phyloP scores from a whole-genome alignment of 2,113 vertebrate species.

The Sakesphorus luctuosus region DNA sequence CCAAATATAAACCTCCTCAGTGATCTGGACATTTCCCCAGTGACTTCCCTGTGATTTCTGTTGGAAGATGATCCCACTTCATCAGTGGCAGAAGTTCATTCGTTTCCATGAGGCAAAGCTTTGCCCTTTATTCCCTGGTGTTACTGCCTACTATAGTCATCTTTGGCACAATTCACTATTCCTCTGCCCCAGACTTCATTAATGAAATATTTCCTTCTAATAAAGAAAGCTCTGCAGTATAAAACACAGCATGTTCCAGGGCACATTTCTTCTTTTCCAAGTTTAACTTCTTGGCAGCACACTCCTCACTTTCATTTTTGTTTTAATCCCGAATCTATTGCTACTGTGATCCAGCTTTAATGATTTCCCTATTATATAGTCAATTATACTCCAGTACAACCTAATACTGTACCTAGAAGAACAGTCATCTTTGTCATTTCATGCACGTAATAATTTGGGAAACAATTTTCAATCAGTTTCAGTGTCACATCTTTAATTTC shows the following conservation, averaged over 20 bases:
- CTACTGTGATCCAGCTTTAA: not conserved
- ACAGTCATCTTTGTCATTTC: not conserved
- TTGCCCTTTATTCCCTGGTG: not conserved
- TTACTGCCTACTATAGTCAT: not conserved
- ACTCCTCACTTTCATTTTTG: not conserved
- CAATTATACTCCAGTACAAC: not conserved
- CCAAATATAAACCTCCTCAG: not conserved
- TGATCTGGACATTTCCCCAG: not conserved
- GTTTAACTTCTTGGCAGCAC: not conserved
- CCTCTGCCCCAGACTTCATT: not conserved
- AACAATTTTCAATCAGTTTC: not conserved
- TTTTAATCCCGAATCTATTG: not conserved
- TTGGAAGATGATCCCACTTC: not conserved
- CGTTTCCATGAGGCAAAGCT: not conserved
- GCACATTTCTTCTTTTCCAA: not conserved
- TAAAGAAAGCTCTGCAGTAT: not conserved
- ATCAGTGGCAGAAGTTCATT: not conserved
- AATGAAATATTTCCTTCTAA: conserved; percentile 45
- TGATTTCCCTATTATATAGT: not conserved
- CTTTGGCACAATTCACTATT: not conserved
- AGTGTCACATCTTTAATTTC: not conserved
- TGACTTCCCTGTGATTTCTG: not conserved
- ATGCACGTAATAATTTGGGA: not conserved
- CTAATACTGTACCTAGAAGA: not conserved
- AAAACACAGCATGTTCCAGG: not conserved